A percentile compares a stretch with the other conserved stretches of the same genome.
phyloP scores from a whole-genome alignment of 2,888 invertebrate genomes.

The Aleiodes alternator region DNA sequence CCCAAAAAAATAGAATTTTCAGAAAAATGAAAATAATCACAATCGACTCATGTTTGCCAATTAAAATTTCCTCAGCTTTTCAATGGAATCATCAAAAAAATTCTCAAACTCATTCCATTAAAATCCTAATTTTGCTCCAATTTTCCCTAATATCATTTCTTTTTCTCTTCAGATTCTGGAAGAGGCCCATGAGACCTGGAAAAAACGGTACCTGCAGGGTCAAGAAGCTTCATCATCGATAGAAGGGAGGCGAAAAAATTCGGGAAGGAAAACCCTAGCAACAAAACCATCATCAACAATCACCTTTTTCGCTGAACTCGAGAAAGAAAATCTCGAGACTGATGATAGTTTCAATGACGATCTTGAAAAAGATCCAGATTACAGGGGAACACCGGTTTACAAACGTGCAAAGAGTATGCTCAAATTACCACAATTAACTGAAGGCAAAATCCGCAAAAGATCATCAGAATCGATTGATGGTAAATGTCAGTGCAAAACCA shows the following conservation, averaged over 20 bases:
- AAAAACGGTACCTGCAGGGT: conserved; percentile 38
- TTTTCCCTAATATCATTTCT: not conserved
- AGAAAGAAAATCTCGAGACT: conserved; percentile 31
- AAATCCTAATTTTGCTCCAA: no score
- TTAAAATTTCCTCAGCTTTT: no score
- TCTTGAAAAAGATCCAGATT: conserved; percentile 80
- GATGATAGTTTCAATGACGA: conserved; percentile 70
- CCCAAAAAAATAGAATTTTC: no score
- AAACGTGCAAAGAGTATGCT: conserved; percentile 8
- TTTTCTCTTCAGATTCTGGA: conserved; percentile 36
- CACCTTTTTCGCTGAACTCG: not conserved
- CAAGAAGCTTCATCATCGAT: conserved; percentile 48
- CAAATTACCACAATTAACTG: not conserved
- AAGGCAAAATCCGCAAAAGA: conserved; percentile 73
- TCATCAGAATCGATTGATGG: conserved; percentile 69
- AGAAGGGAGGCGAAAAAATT: conserved; percentile 53
- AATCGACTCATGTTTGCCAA: no score
- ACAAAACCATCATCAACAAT: not conserved
- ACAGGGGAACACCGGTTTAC: conserved; percentile 71
- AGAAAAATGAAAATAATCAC: no score
- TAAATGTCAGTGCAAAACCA: conserved; percentile 78
- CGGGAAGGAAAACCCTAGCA: conserved; percentile 9
- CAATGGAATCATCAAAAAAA: no score
- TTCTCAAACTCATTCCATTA: no score
- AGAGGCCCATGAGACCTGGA: conserved; percentile 62